These are phyloP conservation scores for Chloroceryle inda DNA, from an alignment of 2,797 vertebrate genomes.

Conservation along the genomic window DNA sequence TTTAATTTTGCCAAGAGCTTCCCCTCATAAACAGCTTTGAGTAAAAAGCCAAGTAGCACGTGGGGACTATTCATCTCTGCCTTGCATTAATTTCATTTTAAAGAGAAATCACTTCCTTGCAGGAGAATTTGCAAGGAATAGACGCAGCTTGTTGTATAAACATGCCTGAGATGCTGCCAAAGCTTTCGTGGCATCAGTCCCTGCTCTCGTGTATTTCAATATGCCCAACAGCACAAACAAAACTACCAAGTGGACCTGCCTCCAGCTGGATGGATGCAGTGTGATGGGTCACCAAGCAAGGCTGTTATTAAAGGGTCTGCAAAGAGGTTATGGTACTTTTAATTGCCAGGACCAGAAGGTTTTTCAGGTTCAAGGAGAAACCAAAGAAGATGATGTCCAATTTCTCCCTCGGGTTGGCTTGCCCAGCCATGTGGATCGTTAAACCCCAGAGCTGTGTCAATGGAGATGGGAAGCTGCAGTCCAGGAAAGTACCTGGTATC, in stretches of 20 bases:
- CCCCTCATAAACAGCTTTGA: conserved; percentile 52
- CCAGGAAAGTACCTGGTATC: background rate
- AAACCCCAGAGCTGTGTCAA: background rate
- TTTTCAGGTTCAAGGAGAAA: conserved; percentile 11
- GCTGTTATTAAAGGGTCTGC: background rate
- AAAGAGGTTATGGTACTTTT: background rate
- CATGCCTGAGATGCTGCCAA: background rate
- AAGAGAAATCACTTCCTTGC: conserved; percentile 32
- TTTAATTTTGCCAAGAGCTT: conserved; percentile 60
- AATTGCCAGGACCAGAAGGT: background rate
- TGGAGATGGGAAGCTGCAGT: background rate
- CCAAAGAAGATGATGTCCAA: background rate
- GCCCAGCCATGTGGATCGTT: background rate
- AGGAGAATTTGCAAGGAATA: conserved; percentile 48
- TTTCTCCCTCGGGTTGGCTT: background rate
- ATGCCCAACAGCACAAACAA: background rate
- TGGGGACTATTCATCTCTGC: conserved; percentile 38
- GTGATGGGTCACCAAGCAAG: background rate
- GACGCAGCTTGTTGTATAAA: conserved; percentile 5
- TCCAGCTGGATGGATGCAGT: background rate
- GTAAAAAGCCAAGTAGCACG: conserved; percentile 27
- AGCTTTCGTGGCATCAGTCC: conserved; percentile 1
- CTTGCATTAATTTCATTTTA: conserved; percentile 56
- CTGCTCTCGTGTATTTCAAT: background rate
- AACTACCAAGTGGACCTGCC: background rate